A percentile compares a stretch with the other conserved stretches of the same genome.
Evolutionary conservation across 2,888 invertebrate species (phyloP).

Genomic region (Labia minor): DNA sequence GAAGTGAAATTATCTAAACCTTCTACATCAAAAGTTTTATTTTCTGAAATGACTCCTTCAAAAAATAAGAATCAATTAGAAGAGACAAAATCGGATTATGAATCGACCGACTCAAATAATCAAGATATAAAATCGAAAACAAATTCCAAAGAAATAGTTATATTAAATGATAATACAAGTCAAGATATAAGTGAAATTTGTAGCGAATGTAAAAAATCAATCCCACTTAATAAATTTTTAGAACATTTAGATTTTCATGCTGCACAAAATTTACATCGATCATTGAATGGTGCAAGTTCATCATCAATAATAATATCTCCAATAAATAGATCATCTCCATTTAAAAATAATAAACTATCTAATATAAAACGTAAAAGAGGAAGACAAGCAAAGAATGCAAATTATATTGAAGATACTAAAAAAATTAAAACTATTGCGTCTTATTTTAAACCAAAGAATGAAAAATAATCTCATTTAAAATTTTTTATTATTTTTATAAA

Average conservation of each 20-base stretch:
- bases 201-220: constrained; percentile 52
- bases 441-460: constrained; percentile 28
- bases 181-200: constrained; percentile 44
- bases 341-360: constrained; percentile 14
- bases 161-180: constrained; percentile 22
- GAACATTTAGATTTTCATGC: constrained; percentile 80
- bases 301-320: neutral
- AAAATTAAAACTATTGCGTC: constrained; percentile 28
- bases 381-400: constrained; percentile 16
- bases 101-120: constrained; percentile 5
- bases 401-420: constrained; percentile 19
- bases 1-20: neutral
- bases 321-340: neutral
- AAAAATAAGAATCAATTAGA: constrained; percentile 5
- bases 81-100: neutral
- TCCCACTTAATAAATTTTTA: constrained; percentile 49
- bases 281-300: constrained; percentile 41
- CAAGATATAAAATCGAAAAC: neutral
- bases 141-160: neutral
- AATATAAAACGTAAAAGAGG: constrained; percentile 22
- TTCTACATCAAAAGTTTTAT: too few species aligned
- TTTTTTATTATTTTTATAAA: too few species aligned
- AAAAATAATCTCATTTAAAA: constrained; percentile 19
- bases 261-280: constrained; percentile 62
- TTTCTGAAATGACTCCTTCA: neutral